Base-by-base conservation (phyloP, 1,140 invertebrate species). In the Danaus melanippus region DNA sequence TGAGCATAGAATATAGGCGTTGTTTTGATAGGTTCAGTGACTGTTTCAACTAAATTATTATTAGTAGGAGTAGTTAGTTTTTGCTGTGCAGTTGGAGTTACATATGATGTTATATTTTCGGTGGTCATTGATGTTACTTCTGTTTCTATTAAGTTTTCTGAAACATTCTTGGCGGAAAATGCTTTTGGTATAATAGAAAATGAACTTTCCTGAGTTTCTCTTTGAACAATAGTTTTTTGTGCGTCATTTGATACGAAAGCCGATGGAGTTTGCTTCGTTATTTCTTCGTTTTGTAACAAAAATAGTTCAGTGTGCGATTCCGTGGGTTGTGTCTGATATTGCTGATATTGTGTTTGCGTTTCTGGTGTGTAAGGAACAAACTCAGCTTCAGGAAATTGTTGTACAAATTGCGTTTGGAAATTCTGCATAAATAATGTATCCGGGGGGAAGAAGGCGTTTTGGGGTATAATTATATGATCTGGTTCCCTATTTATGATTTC, bases 371-470 rank as follows among this genome's bases (percentile, higher is more conserved):
- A 81, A 8, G 83, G 83, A 56, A 84, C 70, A 17, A 84, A 82
- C 56, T 82, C 78, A 6, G 83, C 62, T 8, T 71, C 57, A 0
- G 79, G 80, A 45, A 69, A 84, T 50, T 74, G 71, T 59, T 86
- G 78, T 21, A 79, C 53, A 39, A 86, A 59, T 60, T 87, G 84
- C 15, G 54, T 71, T 66, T 85, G 82, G 41, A 86, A 56, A 57
- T 86, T 84, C 58, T 87, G 76, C 39, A 85, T 50, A 42, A 76
- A 87, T 53, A 71, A 64, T 17, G 76, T 82, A 60, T 86, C 82
- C 9, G 75, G 70, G 67, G 86, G 84, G 44, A 83, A 87, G 21
- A 80, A 56, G 7, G 72, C 62, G 10, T 74, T 74, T 10, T 73
- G 74, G 56, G 73, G 70, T 49, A 85, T 78, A n/a, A 84, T 66